Base-by-base conservation (phyloP, 2,888 invertebrate genomes). In the Branchipolynoe longqiensis region DNA sequence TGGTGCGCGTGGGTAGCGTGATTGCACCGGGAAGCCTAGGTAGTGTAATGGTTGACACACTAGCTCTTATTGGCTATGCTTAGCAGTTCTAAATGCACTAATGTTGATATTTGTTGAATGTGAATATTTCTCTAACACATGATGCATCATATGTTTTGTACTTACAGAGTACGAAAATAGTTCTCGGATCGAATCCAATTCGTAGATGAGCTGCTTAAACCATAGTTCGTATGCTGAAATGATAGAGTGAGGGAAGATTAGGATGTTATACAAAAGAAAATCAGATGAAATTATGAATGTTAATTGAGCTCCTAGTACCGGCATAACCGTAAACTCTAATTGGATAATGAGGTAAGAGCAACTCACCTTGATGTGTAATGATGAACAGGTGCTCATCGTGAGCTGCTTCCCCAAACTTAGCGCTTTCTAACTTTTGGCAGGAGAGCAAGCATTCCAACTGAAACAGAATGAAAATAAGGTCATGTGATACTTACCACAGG, bases 151-250 rank as follows among this genome's bases (percentile, higher is more conserved):
- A 8, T 48, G 48, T 48, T 69, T n/a, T 48, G 25, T 58, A 83
- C 85, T 78, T 82, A 89, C 89, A 33, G 85, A 18, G 12, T 56
- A 95, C 88, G 95, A 93, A 91, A 99, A 96, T 84, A 98, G 95
- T 1, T 95, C 94, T 62, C 98, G 95, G 40, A 99, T 96, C 0
- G 98, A 98, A 93, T 99, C 99, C 92, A 99, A 95, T 92, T 99
- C 99, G 94, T 96, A 98, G 88, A 99, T 97, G 82, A 99, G 98
- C 95, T 99, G 99, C 94, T 99, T 99, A 95, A 99, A 99, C 99
- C 99, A 99, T 3, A 99, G 95, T 94, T 99, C 99, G 94, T 99
- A 99, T 0, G 98, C 93, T 93, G 90, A 31, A 91, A 91, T 28
- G 74, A 81, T 3, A 69, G 25, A 25, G 38, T 0, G n/a, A 58